A percentile compares a stretch with the other conserved stretches of the same genome.
Conservation (phyloP, 2,888 invertebrate genomes). For the Zygogramma bicolorata region DNA sequence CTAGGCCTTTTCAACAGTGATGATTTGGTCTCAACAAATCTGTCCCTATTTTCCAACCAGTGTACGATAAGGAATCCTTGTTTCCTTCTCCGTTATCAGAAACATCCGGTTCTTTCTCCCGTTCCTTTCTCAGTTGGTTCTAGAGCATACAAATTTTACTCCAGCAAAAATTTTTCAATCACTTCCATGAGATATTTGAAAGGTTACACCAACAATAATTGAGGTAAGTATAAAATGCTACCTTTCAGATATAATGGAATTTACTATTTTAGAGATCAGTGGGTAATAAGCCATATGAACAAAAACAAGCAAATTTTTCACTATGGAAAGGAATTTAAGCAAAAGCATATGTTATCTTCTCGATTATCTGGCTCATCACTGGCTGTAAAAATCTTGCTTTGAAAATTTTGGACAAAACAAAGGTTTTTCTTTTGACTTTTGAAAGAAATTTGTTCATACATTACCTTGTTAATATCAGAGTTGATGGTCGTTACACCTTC, state of each 20-base stretch:
- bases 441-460: background rate
- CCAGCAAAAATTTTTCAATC: background rate
- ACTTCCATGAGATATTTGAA: background rate
- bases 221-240: too few species aligned
- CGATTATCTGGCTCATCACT: background rate
- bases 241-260: background rate
- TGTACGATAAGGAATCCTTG: background rate
- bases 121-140: background rate
- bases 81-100: background rate
- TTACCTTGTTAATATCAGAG: background rate
- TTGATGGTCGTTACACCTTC: background rate
- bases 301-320: background rate
- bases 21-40: background rate
- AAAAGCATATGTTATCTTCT: background rate
- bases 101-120: background rate
- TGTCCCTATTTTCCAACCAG: background rate
- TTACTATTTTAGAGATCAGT: background rate
- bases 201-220: background rate
- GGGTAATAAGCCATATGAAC: background rate
- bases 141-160: background rate
- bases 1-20: background rate
- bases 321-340: background rate
- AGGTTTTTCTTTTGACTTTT: background rate
- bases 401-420: background rate
- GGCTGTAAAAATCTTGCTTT: background rate